Percentiles rank a stretch among this genome's conserved stretches.
Conservation (phyloP, 2,113 vertebrate genomes). For the Burhinus bistriatus region DNA sequence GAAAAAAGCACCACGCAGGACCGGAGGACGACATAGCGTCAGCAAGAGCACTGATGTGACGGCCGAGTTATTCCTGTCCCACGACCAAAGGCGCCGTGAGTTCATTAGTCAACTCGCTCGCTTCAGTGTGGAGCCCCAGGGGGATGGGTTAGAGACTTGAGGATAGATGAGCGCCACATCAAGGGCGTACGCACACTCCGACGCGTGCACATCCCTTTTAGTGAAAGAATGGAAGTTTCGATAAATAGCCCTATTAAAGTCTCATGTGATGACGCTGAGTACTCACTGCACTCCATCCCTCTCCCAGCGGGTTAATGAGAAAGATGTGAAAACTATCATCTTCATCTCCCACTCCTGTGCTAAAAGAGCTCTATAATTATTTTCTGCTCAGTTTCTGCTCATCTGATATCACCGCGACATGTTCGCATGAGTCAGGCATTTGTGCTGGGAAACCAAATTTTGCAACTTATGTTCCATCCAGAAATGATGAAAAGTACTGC, state of each 20-base stretch:
- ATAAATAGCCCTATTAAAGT: neutral
- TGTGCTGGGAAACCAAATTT: neutral
- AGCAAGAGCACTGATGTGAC: fast-evolving
- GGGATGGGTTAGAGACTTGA: fast-evolving
- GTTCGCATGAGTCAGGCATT: neutral
- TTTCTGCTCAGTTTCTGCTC: neutral
- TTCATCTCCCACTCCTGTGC: neutral
- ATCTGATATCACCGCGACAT: neutral
- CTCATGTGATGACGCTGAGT: neutral
- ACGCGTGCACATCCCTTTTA: neutral
- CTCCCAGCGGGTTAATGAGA: neutral
- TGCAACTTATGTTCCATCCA: neutral
- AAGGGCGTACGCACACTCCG: neutral
- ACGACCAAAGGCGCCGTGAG: fast-evolving
- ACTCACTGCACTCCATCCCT: neutral
- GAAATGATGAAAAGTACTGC: neutral
- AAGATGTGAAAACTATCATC: neutral
- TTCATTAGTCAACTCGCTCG: fast-evolving
- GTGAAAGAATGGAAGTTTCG: neutral
- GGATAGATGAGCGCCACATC: neutral
- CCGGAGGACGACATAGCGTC: neutral
- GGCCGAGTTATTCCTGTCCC: neutral
- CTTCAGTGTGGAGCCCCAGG: fast-evolving
- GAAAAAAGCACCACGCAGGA: neutral
- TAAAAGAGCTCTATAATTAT: neutral